Evolutionary conservation across 2,797 vertebrate genomes (phyloP).

Genomic region (Hozukius guyotensis): DNA sequence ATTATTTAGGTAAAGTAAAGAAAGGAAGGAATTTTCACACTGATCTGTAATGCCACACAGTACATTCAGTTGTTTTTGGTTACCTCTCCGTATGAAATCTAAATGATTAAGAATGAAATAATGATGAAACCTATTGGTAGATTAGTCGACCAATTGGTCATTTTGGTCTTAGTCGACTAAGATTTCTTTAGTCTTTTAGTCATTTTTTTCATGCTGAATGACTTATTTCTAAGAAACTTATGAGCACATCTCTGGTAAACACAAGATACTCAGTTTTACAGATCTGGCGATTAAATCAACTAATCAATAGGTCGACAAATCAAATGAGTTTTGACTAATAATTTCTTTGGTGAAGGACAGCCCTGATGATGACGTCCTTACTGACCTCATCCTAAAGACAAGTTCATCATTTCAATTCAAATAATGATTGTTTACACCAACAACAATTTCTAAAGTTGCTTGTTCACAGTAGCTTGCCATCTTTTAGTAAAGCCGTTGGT

Average conservation of each 20-base stretch:
- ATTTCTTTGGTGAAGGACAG: no score
- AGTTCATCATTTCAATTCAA: background rate
- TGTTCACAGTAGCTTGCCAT: background rate
- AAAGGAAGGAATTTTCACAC: background rate
- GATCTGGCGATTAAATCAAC: no score
- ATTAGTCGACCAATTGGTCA: no score
- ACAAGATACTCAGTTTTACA: no score
- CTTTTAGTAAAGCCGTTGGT: background rate
- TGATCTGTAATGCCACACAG: background rate
- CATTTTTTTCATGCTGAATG: no score
- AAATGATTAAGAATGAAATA: background rate
- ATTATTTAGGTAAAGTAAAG: background rate
- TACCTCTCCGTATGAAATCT: background rate
- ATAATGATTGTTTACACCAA: background rate
- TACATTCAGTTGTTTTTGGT: background rate
- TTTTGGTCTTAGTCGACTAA: no score
- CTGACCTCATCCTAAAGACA: background rate
- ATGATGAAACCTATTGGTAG: background rate
- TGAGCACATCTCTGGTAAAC: no score
- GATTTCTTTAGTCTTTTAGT: no score
- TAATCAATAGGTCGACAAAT: rapidly evolving
- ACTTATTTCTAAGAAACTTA: no score
- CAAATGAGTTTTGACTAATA: rapidly evolving
- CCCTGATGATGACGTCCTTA: background rate
- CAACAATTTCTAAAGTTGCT: background rate